These are phyloP conservation scores for Rhizomys pruinosus DNA, from an alignment of 2,113 vertebrate genomes.

Conservation along the genomic window DNA sequence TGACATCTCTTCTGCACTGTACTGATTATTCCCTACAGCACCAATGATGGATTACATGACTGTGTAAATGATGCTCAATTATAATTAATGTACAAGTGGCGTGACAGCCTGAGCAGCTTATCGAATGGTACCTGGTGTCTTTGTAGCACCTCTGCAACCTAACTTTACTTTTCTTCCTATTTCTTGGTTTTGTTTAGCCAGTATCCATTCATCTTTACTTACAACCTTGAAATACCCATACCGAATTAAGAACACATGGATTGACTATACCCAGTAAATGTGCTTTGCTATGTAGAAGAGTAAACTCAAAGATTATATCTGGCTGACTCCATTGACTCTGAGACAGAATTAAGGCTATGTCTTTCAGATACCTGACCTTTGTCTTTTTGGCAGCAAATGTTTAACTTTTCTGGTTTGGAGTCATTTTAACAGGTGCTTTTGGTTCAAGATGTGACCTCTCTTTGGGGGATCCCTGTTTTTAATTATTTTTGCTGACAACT, in stretches of 20 bases:
- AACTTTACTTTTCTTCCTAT: slow-evolving; percentile 10
- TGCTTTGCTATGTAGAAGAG: background rate
- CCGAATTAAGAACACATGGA: slow-evolving; percentile 43
- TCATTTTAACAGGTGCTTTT: slow-evolving; percentile 25
- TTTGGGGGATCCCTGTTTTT: background rate
- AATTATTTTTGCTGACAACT: background rate
- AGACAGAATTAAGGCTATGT: background rate
- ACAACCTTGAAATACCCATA: background rate
- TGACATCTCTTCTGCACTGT: background rate
- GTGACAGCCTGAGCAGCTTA: background rate
- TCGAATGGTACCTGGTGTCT: background rate
- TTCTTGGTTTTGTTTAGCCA: background rate
- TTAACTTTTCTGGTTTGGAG: slow-evolving; percentile 2
- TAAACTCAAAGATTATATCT: slow-evolving; percentile 62
- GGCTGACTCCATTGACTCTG: background rate
- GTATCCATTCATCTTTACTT: slow-evolving; percentile 1
- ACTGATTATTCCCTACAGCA: slow-evolving; percentile 24
- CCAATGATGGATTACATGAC: slow-evolving; percentile 45
- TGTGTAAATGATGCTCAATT: slow-evolving; percentile 34
- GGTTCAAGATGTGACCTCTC: background rate
- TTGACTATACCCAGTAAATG: background rate
- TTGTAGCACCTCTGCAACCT: slow-evolving; percentile 3
- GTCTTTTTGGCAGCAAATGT: background rate
- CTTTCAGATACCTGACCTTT: background rate
- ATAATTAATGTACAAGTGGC: background rate